Conservation (phyloP, 2,888 invertebrate genomes). For the Pristionchus entomophagus region DNA sequence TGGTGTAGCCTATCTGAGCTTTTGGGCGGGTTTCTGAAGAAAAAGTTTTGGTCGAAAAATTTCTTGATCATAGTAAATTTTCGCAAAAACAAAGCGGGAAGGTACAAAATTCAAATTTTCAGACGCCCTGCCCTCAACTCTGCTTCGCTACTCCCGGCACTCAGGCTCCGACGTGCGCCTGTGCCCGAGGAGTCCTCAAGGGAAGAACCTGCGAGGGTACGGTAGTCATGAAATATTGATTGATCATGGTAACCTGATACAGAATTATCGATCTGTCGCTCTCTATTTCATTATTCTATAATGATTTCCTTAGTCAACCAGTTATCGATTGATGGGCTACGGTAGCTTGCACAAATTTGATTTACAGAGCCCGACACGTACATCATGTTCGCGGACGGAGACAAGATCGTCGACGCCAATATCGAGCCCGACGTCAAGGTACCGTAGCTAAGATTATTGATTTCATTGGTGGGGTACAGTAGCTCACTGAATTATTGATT, state of each 20-base stretch:
- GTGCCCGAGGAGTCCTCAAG: conserved; percentile 87
- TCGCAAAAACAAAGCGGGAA: too few species aligned
- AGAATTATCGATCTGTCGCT: background rate
- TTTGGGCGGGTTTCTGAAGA: too few species aligned
- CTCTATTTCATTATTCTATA: background rate
- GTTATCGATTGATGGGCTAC: conserved; percentile 24
- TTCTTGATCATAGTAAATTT: too few species aligned
- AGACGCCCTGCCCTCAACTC: conserved; percentile 86
- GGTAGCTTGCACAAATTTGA: background rate
- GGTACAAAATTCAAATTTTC: background rate
- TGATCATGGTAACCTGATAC: too few species aligned
- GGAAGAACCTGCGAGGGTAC: conserved; percentile 76
- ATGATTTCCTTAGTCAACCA: background rate
- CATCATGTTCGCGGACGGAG: conserved; percentile 92
- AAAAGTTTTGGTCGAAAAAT: too few species aligned
- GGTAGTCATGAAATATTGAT: background rate
- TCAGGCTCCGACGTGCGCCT: conserved; percentile 86
- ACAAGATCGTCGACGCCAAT: conserved; percentile 92
- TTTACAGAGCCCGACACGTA: conserved; percentile 86
- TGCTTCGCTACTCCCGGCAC: conserved; percentile 90
- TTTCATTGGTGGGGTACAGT: background rate
- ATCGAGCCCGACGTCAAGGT: conserved; percentile 81
- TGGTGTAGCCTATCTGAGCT: too few species aligned
- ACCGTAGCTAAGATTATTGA: background rate
- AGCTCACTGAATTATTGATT: background rate